phyloP scores from a whole-genome alignment of 2,113 vertebrate species.

The Nothobranchius furzeri region DNA sequence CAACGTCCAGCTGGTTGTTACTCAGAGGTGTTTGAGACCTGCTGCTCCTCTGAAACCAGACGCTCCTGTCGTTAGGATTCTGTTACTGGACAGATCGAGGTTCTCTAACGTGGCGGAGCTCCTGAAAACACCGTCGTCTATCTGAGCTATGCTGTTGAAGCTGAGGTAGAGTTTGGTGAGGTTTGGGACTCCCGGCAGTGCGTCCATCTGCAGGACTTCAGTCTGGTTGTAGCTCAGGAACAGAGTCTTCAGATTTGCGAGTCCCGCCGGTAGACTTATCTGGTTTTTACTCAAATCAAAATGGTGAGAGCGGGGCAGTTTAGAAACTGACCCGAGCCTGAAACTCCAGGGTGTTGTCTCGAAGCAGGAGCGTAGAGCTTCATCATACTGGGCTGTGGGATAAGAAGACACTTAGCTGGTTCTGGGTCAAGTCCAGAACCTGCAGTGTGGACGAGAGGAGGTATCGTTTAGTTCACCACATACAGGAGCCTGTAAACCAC shows the following conservation, averaged over 20 bases:
- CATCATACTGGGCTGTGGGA: slow-evolving; percentile 26
- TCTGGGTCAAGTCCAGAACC: slow-evolving; percentile 68
- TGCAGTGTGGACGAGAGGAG: slow-evolving; percentile 21
- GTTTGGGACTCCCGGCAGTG: slow-evolving; percentile 41
- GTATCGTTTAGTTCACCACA: too few relatives aligned
- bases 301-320: slow-evolving; percentile 48
- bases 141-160: slow-evolving; percentile 47
- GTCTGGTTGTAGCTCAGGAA: slow-evolving; percentile 65
- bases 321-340: slow-evolving; percentile 40
- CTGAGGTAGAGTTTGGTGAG: slow-evolving; percentile 58
- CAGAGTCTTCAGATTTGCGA: slow-evolving; percentile 54
- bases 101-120: slow-evolving; percentile 45
- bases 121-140: slow-evolving; percentile 60
- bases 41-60: slow-evolving; percentile 52
- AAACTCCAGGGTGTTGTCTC: slow-evolving; percentile 44
- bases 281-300: slow-evolving; percentile 68
- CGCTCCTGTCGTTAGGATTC: slow-evolving; percentile 26
- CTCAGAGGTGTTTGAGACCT: slow-evolving; percentile 60
- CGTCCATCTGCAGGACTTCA: slow-evolving; percentile 36
- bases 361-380: slow-evolving; percentile 59
- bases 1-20: slow-evolving; percentile 49
- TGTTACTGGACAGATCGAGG: slow-evolving; percentile 63
- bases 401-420: slow-evolving; percentile 44
- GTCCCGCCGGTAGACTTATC: slow-evolving; percentile 40
- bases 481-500: too few relatives aligned